These are phyloP conservation scores for Galbula dea DNA, from an alignment of 2,113 vertebrate genomes.

Conservation along the genomic window DNA sequence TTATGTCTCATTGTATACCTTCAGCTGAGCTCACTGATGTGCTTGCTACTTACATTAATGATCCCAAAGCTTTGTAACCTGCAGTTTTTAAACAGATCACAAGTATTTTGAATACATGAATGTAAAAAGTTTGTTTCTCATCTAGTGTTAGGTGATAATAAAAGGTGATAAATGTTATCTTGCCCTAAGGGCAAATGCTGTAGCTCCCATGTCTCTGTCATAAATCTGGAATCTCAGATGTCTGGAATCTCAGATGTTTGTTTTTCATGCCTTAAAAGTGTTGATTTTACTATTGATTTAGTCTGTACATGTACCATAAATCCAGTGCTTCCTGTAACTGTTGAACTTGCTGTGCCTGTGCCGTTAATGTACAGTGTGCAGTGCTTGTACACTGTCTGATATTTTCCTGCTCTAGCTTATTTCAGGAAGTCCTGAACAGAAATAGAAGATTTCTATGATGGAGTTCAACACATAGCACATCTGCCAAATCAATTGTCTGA, in stretches of 20 bases:
- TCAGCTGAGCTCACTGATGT: not conserved
- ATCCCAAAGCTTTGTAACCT: not conserved
- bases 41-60: not conserved
- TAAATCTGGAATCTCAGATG: not conserved
- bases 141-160: not conserved
- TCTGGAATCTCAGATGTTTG: not conserved
- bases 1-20: not conserved
- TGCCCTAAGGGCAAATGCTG: not conserved
- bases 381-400: not conserved
- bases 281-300: not conserved
- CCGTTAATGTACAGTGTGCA: not conserved
- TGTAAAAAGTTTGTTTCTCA: not conserved
- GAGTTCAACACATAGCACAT: fast-evolving
- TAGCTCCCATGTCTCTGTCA: not conserved
- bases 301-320: not conserved
- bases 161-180: not conserved
- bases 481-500: not conserved
- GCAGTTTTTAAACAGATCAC: not conserved
- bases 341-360: not conserved
- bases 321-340: not conserved
- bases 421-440: not conserved
- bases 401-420: not conserved
- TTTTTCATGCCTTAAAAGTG: not conserved
- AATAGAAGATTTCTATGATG: not conserved
- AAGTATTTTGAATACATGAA: not conserved